Evolutionary conservation across 2,113 vertebrate genomes (phyloP).

Genomic region (Agelaius tricolor): DNA sequence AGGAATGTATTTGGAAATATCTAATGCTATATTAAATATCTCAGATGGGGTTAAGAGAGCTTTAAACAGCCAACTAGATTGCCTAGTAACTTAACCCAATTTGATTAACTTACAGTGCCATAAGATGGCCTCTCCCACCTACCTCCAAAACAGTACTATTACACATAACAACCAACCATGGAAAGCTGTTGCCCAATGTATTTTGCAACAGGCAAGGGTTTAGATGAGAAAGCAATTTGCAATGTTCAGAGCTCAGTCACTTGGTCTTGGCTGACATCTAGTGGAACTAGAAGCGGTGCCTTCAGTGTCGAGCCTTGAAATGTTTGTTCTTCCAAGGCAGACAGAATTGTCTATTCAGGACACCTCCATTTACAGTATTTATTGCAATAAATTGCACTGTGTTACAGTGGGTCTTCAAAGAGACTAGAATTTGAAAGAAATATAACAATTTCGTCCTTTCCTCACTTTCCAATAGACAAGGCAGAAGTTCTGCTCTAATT

Average conservation of each 20-base stretch:
- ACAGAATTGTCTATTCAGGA: not conserved
- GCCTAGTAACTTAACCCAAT: not conserved
- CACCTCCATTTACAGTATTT: not conserved
- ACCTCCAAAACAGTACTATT: not conserved
- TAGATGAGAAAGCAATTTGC: not conserved
- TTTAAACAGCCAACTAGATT: not conserved
- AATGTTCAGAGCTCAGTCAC: not conserved
- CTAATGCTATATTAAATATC: not conserved
- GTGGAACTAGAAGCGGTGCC: not conserved
- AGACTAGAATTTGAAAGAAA: not conserved
- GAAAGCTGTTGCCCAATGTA: not conserved
- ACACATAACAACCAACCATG: not conserved
- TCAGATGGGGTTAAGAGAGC: not conserved
- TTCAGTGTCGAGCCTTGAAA: not conserved
- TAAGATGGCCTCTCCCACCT: not conserved
- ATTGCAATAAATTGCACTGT: not conserved
- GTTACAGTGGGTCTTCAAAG: not conserved
- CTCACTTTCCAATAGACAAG: not conserved
- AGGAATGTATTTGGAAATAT: not conserved
- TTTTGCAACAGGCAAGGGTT: not conserved
- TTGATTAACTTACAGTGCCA: not conserved
- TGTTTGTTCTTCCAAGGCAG: not conserved
- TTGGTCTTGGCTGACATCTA: conserved; percentile 63
- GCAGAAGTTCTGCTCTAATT: not conserved
- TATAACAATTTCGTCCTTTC: not conserved